Evolutionary conservation across 2,797 vertebrate genomes (phyloP).

Genomic region (Botia almorhae): DNA sequence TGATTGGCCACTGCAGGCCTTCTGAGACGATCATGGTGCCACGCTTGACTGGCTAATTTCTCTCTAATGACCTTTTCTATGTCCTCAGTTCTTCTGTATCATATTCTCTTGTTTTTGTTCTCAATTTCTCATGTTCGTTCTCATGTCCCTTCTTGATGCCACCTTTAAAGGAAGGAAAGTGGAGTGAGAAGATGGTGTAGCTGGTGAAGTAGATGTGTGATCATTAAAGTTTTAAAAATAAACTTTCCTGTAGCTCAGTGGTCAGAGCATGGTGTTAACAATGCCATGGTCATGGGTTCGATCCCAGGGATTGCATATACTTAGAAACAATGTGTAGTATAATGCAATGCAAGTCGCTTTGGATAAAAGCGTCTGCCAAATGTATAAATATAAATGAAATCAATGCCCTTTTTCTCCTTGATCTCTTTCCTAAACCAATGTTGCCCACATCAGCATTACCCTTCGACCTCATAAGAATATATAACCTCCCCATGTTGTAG

Average conservation of each 20-base stretch:
- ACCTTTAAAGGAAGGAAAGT: slow-evolving; percentile 9
- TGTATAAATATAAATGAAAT: no score
- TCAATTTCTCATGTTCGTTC: background rate
- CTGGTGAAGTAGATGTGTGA: background rate
- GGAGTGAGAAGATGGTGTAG: background rate
- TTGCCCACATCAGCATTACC: no score
- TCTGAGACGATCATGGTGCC: slow-evolving; percentile 1
- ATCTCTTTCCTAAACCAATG: slow-evolving; percentile 1
- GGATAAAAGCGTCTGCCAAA: no score
- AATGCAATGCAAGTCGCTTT: no score
- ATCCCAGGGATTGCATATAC: no score
- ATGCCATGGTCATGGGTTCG: no score
- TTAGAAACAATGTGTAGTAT: no score
- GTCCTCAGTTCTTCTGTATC: background rate
- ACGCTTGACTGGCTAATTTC: slow-evolving; percentile 20
- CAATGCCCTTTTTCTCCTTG: background rate
- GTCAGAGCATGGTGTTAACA: no score
- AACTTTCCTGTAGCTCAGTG: no score
- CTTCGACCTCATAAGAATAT: background rate
- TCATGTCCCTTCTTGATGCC: background rate
- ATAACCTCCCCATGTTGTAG: background rate
- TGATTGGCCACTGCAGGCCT: slow-evolving; percentile 38
- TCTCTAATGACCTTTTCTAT: slow-evolving; percentile 21
- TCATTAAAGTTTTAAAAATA: no score
- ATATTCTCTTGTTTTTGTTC: slow-evolving; percentile 13